These are phyloP conservation scores for Protosalanx chinensis DNA, from an alignment of 2,797 vertebrate species.

Conservation along the genomic window DNA sequence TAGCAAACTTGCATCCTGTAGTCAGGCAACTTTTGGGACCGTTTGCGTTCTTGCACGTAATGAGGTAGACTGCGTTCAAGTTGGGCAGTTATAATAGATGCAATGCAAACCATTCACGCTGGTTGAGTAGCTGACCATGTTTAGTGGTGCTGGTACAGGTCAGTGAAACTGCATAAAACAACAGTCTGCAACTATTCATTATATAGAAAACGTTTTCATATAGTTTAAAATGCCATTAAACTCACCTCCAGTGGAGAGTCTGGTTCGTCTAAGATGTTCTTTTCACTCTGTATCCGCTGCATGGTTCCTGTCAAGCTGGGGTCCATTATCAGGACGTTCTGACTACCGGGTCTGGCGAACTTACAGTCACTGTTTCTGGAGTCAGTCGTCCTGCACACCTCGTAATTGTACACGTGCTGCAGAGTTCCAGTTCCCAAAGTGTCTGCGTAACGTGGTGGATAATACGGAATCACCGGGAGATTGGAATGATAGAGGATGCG, in stretches of 20 bases:
- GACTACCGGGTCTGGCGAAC: conserved; percentile 33
- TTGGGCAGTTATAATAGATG: no score
- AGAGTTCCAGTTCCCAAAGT: conserved; percentile 18
- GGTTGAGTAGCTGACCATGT: no score
- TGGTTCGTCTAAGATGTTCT: conserved; percentile 26
- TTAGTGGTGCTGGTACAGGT: no score
- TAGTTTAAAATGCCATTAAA: neutral
- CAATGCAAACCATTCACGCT: no score
- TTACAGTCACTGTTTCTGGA: conserved; percentile 35
- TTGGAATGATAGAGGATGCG: conserved; percentile 35
- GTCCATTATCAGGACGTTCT: conserved; percentile 35
- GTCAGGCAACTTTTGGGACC: no score
- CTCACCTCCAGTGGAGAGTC: conserved; percentile 19
- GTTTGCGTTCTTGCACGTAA: no score
- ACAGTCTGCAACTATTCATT: neutral
- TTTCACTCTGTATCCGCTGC: conserved; percentile 21
- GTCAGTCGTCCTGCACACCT: conserved; percentile 37
- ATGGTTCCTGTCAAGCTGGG: conserved; percentile 16
- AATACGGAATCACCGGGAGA: conserved; percentile 49
- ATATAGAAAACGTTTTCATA: neutral
- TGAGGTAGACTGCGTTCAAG: no score
- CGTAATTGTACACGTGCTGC: conserved; percentile 37
- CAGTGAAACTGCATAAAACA: no score
- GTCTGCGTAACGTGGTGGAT: conserved; percentile 56
- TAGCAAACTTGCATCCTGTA: no score